phyloP scores from a whole-genome alignment of 2,113 vertebrate species.

The Symphodus melops region DNA sequence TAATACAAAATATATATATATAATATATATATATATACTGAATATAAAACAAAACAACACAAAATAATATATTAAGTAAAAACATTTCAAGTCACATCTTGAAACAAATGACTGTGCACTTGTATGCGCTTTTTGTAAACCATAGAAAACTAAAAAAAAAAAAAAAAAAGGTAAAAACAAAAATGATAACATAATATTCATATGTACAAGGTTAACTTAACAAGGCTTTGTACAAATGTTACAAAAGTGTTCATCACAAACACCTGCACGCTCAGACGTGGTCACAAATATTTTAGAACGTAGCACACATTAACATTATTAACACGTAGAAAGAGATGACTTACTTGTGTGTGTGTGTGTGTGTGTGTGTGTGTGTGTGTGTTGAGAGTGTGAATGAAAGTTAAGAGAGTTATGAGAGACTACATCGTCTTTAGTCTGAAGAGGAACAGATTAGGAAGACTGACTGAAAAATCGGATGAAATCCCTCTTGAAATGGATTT shows the following conservation, averaged over 20 bases:
- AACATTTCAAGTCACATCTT: constrained; percentile 86
- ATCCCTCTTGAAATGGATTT: constrained; percentile 43
- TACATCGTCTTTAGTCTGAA: constrained; percentile 57
- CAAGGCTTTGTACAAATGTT: constrained; percentile 88
- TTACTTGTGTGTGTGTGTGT: constrained; percentile 2
- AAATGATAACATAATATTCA: constrained; percentile 78
- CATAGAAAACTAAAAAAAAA: constrained; percentile 76
- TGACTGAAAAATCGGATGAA: constrained; percentile 27
- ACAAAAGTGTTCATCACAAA: constrained; percentile 81
- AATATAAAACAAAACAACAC: constrained; percentile 79
- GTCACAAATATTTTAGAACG: constrained; percentile 55
- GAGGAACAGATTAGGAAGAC: constrained; percentile 45
- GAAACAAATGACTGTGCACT: constrained; percentile 81
- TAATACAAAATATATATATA: constrained; percentile 83
- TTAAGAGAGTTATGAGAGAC: too few relatives aligned
- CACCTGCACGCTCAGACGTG: constrained; percentile 66
- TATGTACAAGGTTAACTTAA: constrained; percentile 88
- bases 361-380: constrained; percentile 3
- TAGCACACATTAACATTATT: constrained; percentile 60
- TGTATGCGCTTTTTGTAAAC: constrained; percentile 83
- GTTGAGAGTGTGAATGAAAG: not conserved
- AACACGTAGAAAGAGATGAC: constrained; percentile 59
- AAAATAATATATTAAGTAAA: constrained; percentile 79
- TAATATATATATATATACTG: constrained; percentile 70
- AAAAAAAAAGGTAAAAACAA: constrained; percentile 72